These are phyloP conservation scores for Ips nitidus DNA, from an alignment of 1,140 invertebrate species.

Conservation along the genomic window DNA sequence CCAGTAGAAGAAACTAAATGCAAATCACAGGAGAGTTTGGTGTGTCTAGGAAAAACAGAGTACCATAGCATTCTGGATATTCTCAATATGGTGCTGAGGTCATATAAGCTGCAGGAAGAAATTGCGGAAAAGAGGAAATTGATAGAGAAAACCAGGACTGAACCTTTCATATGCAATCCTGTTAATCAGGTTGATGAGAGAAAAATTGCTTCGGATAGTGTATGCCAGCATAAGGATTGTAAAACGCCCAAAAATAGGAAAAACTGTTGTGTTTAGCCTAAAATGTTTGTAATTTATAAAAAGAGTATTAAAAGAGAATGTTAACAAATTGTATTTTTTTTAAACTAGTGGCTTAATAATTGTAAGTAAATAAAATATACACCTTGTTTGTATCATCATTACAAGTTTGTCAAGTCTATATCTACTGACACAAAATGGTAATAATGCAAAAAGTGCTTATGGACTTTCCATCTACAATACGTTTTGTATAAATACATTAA, in stretches of 20 bases:
- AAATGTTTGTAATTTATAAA: too few species aligned
- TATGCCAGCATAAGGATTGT: constrained; percentile 10
- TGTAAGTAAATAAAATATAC: background rate
- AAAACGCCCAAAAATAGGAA: constrained; percentile 12
- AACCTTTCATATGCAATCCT: background rate
- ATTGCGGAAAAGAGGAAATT: background rate
- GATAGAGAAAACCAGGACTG: constrained; percentile 20
- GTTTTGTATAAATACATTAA: too few species aligned
- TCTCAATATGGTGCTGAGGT: constrained; percentile 13
- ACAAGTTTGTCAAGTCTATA: too few species aligned
- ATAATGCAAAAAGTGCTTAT: too few species aligned
- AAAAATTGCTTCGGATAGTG: constrained; percentile 20
- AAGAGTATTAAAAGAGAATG: too few species aligned
- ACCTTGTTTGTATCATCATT: background rate
- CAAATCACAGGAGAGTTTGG: background rate
- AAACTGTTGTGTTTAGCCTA: background rate
- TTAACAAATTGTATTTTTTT: background rate
- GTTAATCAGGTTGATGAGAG: constrained; percentile 3
- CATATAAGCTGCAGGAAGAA: constrained; percentile 15
- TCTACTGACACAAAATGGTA: too few species aligned
- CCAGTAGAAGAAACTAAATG: background rate
- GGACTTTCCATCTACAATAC: too few species aligned
- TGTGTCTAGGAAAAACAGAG: constrained; percentile 7
- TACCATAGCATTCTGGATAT: constrained; percentile 23
- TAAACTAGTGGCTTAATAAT: background rate